Evolutionary conservation across 2,888 invertebrate genomes (phyloP).

Genomic region (Calliopum simillimum): DNA sequence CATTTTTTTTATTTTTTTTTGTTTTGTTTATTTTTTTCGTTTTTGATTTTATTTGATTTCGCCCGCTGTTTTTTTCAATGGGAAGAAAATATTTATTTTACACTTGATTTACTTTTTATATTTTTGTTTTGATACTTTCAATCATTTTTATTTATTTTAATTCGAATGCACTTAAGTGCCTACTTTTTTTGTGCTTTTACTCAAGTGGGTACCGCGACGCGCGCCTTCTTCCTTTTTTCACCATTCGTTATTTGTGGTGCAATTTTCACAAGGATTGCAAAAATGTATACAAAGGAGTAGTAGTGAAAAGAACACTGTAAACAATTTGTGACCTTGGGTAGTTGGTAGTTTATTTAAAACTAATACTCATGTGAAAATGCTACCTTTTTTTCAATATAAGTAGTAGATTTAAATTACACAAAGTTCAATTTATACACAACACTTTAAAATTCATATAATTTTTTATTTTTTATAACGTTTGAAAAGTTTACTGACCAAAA

Average conservation of each 20-base stretch:
- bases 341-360: not conserved
- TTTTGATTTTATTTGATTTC: slow-evolving; percentile 10
- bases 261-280: slow-evolving; percentile 11
- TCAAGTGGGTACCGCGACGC: not conserved
- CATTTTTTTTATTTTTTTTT: not conserved
- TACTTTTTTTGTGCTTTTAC: not conserved
- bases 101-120: slow-evolving; percentile 19
- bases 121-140: not conserved
- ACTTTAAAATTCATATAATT: not conserved
- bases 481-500: not conserved
- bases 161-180: slow-evolving; percentile 3
- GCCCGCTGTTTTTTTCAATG: not conserved
- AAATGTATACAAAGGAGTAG: not conserved
- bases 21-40: slow-evolving; percentile 4
- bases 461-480: not conserved
- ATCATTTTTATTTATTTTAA: not conserved
- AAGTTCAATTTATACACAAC: not conserved
- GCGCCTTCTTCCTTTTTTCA: not conserved
- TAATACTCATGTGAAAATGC: not conserved
- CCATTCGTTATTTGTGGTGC: not conserved
- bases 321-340: slow-evolving; percentile 10
- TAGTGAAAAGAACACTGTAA: not conserved
- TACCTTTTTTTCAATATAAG: not conserved
- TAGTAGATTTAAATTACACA: not conserved
- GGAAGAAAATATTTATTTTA: not conserved